phyloP scores from a whole-genome alignment of 1,140 invertebrate species.

The Propsilocerus akamusi region DNA sequence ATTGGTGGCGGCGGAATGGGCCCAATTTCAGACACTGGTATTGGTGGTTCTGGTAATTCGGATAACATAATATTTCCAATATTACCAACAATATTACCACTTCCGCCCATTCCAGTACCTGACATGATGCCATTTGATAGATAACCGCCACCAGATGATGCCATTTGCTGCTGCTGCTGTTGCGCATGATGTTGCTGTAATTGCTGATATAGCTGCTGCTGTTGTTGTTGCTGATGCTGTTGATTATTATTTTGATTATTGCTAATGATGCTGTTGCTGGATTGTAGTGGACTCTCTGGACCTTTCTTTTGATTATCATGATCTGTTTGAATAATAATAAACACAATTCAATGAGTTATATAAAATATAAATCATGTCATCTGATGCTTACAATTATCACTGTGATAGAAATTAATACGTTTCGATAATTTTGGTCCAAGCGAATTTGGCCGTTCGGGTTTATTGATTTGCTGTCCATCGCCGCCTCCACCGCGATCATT shows the following conservation, averaged over 20 bases:
- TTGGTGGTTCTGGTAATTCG: slow-evolving; percentile 75
- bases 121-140: too few relatives aligned
- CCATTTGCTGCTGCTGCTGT: not conserved
- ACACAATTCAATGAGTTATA: not conserved
- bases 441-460: slow-evolving; percentile 52
- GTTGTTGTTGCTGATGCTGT: slow-evolving; percentile 8
- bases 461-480: slow-evolving; percentile 23
- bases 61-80: slow-evolving; percentile 54
- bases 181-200: not conserved
- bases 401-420: slow-evolving; percentile 50
- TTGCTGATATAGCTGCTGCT: slow-evolving; percentile 4
- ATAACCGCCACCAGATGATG: too few relatives aligned
- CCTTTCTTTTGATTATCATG: not conserved
- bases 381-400: slow-evolving; percentile 41
- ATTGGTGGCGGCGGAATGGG: slow-evolving; percentile 88
- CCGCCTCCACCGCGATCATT: slow-evolving; percentile 11
- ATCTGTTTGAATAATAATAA: not conserved
- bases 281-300: not conserved
- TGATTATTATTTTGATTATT: slow-evolving; percentile 4
- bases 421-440: slow-evolving; percentile 49
- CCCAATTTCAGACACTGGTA: slow-evolving; percentile 79
- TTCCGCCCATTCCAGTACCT: too few relatives aligned
- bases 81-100: too few relatives aligned
- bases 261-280: slow-evolving; percentile 1
- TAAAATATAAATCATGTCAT: not conserved